Base-by-base conservation (phyloP, 2,797 vertebrate species). In the Sparus aurata region DNA sequence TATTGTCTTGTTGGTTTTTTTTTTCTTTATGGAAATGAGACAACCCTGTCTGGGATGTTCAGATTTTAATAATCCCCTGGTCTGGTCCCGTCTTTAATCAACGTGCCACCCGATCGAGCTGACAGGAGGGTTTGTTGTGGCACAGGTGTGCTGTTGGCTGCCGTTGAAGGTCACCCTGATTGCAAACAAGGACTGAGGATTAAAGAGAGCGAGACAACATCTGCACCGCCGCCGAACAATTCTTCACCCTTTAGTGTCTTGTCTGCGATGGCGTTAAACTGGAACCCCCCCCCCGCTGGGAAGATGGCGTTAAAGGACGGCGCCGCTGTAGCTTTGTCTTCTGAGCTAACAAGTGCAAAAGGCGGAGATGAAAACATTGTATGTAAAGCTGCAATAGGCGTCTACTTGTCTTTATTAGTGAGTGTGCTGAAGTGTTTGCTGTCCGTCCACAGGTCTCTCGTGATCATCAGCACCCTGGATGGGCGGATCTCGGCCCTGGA, bases 391-490 rank as follows among this genome's bases (percentile, higher is more conserved):
- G 12, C 27, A 41, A 0, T 12, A 8, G 3, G 2, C 30, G n/a
- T 76, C 15, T 12, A 20, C 13, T 30, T 3, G 25, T 30, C 18
- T 7, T 7, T 25, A 12, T 25, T 30, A 58, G 6, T 53, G 15
- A 17, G 25, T 43, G 50, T 64, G 41, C 46, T 62, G 16, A 73
- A 30, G 41, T 64, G 0, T 74, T 50, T 84, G 12, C 68, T 18
- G 58, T 85, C 1, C 47, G 12, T 80, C 67, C 76, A 5, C 92
- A 99, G 98, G 88, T 96, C 97, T 64, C 90, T 99, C 41, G 96
- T 99, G 38, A 97, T 99, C 86, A 99, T 99, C 95, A 99, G 98
- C 73, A 99, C 98, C 63, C 93, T 99, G 93, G 98, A 99, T 84
- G 98, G 98, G n/a, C 93, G 97, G 30, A 98, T 99, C 79, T 96